These are phyloP conservation scores for Sebastes melanostomus DNA, from an alignment of 2,797 vertebrate genomes.

Conservation along the genomic window DNA sequence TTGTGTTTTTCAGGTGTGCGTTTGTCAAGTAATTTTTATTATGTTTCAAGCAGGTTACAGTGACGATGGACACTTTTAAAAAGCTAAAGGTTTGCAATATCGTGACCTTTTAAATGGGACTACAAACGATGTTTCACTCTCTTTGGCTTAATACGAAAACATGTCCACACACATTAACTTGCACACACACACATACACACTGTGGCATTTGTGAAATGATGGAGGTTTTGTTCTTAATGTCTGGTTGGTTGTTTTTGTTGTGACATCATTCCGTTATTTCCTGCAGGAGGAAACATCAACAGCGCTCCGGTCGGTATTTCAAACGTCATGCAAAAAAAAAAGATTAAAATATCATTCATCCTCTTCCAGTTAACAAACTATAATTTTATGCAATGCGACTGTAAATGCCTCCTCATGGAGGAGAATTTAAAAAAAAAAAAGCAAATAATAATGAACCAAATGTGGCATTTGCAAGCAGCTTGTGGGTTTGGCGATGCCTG, in stretches of 20 bases:
- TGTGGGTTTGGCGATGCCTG: slow-evolving; percentile 73
- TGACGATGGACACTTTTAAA: not conserved
- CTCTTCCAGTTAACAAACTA: slow-evolving; percentile 20
- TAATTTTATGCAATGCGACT: slow-evolving; percentile 70
- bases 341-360: not conserved
- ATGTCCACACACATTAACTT: not conserved
- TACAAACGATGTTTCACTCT: not conserved
- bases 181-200: not conserved
- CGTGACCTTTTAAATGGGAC: not conserved
- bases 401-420: slow-evolving; percentile 57
- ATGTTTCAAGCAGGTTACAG: not conserved
- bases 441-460: slow-evolving; percentile 75
- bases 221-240: slow-evolving; percentile 11
- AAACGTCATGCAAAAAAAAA: not conserved
- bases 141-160: not conserved
- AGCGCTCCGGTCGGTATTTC: slow-evolving; percentile 37
- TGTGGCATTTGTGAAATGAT: slow-evolving; percentile 30
- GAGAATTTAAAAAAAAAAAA: slow-evolving; percentile 30
- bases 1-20: slow-evolving; percentile 18
- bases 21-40: slow-evolving; percentile 25
- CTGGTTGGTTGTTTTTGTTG: slow-evolving; percentile 28
- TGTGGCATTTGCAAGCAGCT: slow-evolving; percentile 77
- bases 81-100: not conserved
- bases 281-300: not conserved
- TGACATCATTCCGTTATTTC: slow-evolving; percentile 31